These are phyloP conservation scores for Apteryx mantelli DNA, from an alignment of 2,113 vertebrate genomes.

Conservation along the genomic window DNA sequence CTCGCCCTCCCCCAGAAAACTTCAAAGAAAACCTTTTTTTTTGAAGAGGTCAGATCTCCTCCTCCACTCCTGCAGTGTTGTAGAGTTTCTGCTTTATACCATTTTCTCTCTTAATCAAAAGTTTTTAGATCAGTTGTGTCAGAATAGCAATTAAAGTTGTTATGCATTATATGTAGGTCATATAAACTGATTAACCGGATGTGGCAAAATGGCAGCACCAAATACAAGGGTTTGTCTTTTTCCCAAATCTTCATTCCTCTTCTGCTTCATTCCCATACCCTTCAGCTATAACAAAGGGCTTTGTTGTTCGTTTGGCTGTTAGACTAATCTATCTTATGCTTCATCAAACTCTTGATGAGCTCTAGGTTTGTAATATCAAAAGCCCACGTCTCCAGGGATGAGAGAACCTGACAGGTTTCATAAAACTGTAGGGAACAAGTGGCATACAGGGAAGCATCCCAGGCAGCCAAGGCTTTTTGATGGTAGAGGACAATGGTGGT, in stretches of 20 bases:
- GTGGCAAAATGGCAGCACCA: neutral
- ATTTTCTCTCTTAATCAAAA: neutral
- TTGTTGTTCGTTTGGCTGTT: slow-evolving; percentile 58
- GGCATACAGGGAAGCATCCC: neutral
- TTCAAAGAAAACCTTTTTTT: slow-evolving; percentile 4
- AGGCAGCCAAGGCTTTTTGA: neutral
- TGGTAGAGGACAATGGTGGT: rapidly evolving
- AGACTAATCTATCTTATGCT: slow-evolving; percentile 40
- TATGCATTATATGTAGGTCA: neutral
- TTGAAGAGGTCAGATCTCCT: neutral
- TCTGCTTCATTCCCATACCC: neutral
- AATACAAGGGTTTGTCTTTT: neutral
- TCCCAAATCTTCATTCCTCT: neutral
- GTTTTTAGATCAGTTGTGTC: neutral
- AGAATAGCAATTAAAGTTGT: neutral
- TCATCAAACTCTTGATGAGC: slow-evolving; percentile 28
- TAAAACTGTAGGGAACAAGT: neutral
- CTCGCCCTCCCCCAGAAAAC: slow-evolving; percentile 1
- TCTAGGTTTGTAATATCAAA: slow-evolving; percentile 38
- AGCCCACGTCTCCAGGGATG: neutral
- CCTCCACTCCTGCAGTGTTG: neutral
- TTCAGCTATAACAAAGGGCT: neutral
- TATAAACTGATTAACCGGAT: neutral
- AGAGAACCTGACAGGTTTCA: neutral
- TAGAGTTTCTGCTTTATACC: neutral